Evolutionary conservation across 2,113 vertebrate genomes (phyloP).

Genomic region (Fulica atra): DNA sequence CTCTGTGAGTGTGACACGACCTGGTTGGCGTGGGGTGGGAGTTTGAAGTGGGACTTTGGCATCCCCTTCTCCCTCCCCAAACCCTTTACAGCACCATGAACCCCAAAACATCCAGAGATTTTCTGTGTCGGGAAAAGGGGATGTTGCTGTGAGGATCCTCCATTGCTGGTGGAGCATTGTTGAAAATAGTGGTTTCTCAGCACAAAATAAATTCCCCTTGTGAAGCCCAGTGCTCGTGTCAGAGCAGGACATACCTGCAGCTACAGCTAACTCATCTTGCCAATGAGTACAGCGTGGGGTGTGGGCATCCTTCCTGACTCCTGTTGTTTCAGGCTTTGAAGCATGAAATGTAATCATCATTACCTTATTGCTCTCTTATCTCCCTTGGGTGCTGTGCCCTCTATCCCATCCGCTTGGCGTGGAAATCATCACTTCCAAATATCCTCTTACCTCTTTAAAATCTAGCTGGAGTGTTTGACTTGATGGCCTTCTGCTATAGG

Average conservation of each 20-base stretch:
- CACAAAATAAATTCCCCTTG: neutral
- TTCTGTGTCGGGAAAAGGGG: neutral
- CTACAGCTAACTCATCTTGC: neutral
- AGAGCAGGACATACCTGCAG: neutral
- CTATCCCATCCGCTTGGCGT: neutral
- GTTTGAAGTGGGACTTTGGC: neutral
- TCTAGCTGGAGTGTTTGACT: neutral
- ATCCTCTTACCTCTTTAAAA: neutral
- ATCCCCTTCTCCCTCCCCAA: neutral
- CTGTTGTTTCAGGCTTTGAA: neutral
- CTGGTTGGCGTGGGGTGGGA: neutral
- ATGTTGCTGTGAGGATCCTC: neutral
- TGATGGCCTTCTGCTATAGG: neutral
- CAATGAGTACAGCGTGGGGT: fast-evolving
- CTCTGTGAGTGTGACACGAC: fast-evolving
- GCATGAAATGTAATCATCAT: conserved; percentile 43
- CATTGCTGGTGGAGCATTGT: fast-evolving
- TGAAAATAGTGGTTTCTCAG: neutral
- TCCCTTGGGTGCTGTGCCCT: conserved; percentile 29
- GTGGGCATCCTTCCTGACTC: neutral
- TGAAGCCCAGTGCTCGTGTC: neutral
- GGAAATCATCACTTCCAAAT: neutral
- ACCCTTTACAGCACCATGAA: fast-evolving
- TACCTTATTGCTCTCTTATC: conserved; percentile 21
- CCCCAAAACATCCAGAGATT: fast-evolving